These are phyloP conservation scores for Druon quercuslanigerum DNA, from an alignment of 1,140 invertebrate genomes.

Conservation along the genomic window DNA sequence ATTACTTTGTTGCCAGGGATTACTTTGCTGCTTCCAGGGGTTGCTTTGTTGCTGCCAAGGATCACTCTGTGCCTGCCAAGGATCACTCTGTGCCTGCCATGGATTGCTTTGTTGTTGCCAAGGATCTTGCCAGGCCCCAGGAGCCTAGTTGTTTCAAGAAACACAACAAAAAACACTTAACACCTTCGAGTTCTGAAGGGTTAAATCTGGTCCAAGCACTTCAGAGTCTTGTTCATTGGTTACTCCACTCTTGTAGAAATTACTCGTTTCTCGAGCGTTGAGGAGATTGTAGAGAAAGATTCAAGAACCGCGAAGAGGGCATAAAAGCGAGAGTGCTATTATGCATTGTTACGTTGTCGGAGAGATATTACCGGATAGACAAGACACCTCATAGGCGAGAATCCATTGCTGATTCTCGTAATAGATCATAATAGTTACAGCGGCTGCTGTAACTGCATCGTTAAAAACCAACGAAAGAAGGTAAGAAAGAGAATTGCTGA, in stretches of 20 bases:
- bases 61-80: constrained; percentile 48
- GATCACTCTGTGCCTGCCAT: constrained; percentile 36
- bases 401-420: constrained; percentile 44
- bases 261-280: constrained; percentile 21
- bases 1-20: constrained; percentile 42
- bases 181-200: too few species aligned
- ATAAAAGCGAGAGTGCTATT: constrained; percentile 30
- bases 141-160: constrained; percentile 48
- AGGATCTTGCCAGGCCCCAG: constrained; percentile 52
- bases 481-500: not conserved
- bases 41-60: constrained; percentile 59
- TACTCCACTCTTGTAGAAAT: not conserved
- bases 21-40: constrained; percentile 46
- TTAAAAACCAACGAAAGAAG: constrained; percentile 17
- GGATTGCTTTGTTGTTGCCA: constrained; percentile 48
- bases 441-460: constrained; percentile 14
- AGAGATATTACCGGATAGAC: constrained; percentile 30
- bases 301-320: constrained; percentile 7
- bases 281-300: not conserved
- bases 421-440: constrained; percentile 6
- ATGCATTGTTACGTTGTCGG: constrained; percentile 22
- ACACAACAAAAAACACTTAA: constrained; percentile 24
- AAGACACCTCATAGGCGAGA: constrained; percentile 30
- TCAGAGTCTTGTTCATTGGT: not conserved
- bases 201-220: not conserved